Evolutionary conservation across 2,888 invertebrate genomes (phyloP).

Genomic region (Sarcophaga caerulescens): DNA sequence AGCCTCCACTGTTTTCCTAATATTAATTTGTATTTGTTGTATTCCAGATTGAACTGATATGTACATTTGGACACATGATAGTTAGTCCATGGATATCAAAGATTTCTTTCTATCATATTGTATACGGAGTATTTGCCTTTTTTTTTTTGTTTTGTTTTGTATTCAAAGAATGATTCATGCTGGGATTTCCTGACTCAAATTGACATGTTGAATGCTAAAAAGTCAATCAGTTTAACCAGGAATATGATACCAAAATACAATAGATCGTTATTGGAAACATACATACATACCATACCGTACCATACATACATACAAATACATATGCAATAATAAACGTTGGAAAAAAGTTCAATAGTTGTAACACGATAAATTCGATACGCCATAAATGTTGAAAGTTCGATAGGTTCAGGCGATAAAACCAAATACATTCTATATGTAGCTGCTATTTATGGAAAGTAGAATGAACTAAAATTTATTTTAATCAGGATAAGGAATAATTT

Average conservation of each 20-base stretch:
- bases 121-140: not conserved
- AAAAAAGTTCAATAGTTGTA: slow-evolving; percentile 19
- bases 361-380: slow-evolving; percentile 25
- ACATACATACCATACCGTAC: not conserved
- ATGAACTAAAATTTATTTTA: no score
- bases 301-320: no score
- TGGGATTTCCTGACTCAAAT: slow-evolving; percentile 77
- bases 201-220: slow-evolving; percentile 74
- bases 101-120: not conserved
- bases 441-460: no score
- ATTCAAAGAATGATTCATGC: slow-evolving; percentile 76
- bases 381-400: slow-evolving; percentile 36
- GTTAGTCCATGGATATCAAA: not conserved
- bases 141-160: slow-evolving; percentile 25
- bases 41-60: slow-evolving; percentile 33
- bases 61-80: slow-evolving; percentile 32
- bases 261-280: slow-evolving; percentile 40
- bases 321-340: not conserved
- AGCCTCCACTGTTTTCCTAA: slow-evolving; percentile 4
- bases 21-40: slow-evolving; percentile 5
- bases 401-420: not conserved
- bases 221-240: slow-evolving; percentile 47
- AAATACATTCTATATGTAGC: no score
- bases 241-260: slow-evolving; percentile 39
- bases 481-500: no score